These are phyloP conservation scores for Xylota segnis DNA, from an alignment of 2,888 invertebrate genomes.

Conservation along the genomic window DNA sequence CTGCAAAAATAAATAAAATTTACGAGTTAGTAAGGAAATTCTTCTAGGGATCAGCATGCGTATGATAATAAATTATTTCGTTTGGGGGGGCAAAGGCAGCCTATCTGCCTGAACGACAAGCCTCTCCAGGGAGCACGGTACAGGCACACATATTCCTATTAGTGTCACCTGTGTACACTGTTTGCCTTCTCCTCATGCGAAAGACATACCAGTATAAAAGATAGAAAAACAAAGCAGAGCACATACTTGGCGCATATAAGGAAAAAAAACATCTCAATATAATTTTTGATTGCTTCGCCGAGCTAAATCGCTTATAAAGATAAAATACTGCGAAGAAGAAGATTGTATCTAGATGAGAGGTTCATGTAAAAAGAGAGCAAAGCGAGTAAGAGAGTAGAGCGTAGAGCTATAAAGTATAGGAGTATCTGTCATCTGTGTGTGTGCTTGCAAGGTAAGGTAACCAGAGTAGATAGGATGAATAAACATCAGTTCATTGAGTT, in stretches of 20 bases:
- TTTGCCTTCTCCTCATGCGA: slow-evolving; percentile 11
- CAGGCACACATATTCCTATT: slow-evolving; percentile 5
- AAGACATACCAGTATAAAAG: background rate
- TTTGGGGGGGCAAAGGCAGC: too few species aligned
- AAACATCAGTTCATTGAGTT: slow-evolving; percentile 69
- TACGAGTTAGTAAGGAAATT: slow-evolving; percentile 32
- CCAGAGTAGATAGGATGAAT: slow-evolving; percentile 42
- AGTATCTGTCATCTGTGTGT: background rate
- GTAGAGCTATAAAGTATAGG: slow-evolving; percentile 18
- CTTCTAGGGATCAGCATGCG: slow-evolving; percentile 42
- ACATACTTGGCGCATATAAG: slow-evolving; percentile 8
- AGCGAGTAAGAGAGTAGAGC: slow-evolving; percentile 15
- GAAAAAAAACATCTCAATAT: slow-evolving; percentile 55
- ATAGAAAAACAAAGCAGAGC: background rate
- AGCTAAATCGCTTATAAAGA: slow-evolving; percentile 65
- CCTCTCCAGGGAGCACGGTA: background rate
- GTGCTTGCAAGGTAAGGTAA: background rate
- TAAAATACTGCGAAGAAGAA: slow-evolving; percentile 45
- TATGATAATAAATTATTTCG: slow-evolving; percentile 59
- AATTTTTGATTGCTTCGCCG: slow-evolving; percentile 40
- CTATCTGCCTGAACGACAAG: slow-evolving; percentile 23
- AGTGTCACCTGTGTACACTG: slow-evolving; percentile 53
- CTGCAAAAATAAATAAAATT: slow-evolving; percentile 58
- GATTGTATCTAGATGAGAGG: slow-evolving; percentile 41
- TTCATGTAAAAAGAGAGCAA: slow-evolving; percentile 20